Evolutionary conservation across 2,888 invertebrate species (phyloP).

Genomic region (Abrostola tripartita): DNA sequence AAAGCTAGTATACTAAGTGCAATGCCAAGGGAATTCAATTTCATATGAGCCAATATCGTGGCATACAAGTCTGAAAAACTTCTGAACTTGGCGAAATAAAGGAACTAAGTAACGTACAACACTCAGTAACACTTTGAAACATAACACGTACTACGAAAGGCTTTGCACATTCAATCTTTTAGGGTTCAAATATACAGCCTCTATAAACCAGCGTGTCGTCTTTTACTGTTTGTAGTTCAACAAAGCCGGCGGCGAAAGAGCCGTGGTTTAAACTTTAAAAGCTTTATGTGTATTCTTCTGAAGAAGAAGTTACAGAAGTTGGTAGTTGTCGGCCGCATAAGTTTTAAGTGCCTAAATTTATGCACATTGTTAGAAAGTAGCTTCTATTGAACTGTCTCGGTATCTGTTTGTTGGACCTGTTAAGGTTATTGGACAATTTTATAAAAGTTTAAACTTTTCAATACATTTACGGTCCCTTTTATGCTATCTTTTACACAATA

Average conservation of each 20-base stretch:
- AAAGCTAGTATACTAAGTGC: too few species aligned
- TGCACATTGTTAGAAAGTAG: constrained; percentile 59
- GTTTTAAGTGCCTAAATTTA: constrained; percentile 60
- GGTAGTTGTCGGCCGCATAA: constrained; percentile 42
- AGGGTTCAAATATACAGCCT: constrained; percentile 20
- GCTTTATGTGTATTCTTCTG: constrained; percentile 54
- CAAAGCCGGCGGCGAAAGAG: constrained; percentile 27
- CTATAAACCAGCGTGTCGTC: constrained; percentile 15
- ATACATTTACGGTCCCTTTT: not conserved
- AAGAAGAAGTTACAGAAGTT: constrained; percentile 42
- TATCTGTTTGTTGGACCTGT: constrained; percentile 40
- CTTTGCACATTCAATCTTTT: constrained; percentile 15
- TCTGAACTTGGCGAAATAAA: not conserved
- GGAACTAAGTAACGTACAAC: not conserved
- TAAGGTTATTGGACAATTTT: constrained; percentile 34
- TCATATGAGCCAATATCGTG: too few species aligned
- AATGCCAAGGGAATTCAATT: too few species aligned
- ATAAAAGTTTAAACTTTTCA: constrained; percentile 12
- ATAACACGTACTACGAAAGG: constrained; percentile 25
- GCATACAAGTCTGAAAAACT: not conserved
- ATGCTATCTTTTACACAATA: too few species aligned
- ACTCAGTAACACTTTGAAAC: constrained; percentile 26
- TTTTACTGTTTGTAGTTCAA: constrained; percentile 32
- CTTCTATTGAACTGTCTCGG: constrained; percentile 31
- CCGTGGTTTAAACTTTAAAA: constrained; percentile 52